These are phyloP conservation scores for Rhinoraja longicauda DNA, from an alignment of 2,797 vertebrate genomes.

Conservation along the genomic window DNA sequence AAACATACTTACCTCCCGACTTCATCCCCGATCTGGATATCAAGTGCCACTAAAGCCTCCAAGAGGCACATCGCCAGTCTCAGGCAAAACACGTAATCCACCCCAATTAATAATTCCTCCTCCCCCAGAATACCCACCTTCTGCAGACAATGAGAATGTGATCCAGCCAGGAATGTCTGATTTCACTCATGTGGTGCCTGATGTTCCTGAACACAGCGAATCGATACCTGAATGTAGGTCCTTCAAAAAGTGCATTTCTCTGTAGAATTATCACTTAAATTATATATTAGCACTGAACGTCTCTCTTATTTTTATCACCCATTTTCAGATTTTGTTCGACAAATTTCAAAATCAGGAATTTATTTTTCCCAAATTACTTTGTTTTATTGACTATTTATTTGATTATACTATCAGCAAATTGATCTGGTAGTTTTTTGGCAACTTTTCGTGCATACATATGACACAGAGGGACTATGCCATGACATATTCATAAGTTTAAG, in stretches of 20 bases:
- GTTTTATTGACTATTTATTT: neutral
- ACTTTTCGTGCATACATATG: neutral
- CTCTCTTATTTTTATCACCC: too few relatives aligned
- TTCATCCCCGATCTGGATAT: conserved; percentile 63
- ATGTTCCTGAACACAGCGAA: conserved; percentile 54
- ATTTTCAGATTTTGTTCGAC: neutral
- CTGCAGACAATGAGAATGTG: conserved; percentile 50
- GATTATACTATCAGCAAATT: neutral
- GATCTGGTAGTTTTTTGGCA: neutral
- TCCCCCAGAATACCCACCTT: conserved; percentile 67
- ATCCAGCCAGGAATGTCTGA: conserved; percentile 47
- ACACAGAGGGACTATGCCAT: neutral
- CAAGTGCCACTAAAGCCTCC: conserved; percentile 74
- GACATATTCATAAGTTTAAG: neutral
- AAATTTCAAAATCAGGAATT: neutral
- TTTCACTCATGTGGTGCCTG: conserved; percentile 51
- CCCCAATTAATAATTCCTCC: conserved; percentile 63
- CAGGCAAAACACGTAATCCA: conserved; percentile 49
- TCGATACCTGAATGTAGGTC: conserved; percentile 73
- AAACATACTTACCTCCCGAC: conserved; percentile 33
- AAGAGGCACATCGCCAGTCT: conserved; percentile 50
- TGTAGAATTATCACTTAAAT: neutral
- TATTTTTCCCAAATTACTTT: neutral
- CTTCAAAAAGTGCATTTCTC: conserved; percentile 44
- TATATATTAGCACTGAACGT: neutral